Percentiles rank a stretch among this genome's conserved stretches.
phyloP scores from a whole-genome alignment of 1,140 invertebrate species.

The Drosophila ercepeae region DNA sequence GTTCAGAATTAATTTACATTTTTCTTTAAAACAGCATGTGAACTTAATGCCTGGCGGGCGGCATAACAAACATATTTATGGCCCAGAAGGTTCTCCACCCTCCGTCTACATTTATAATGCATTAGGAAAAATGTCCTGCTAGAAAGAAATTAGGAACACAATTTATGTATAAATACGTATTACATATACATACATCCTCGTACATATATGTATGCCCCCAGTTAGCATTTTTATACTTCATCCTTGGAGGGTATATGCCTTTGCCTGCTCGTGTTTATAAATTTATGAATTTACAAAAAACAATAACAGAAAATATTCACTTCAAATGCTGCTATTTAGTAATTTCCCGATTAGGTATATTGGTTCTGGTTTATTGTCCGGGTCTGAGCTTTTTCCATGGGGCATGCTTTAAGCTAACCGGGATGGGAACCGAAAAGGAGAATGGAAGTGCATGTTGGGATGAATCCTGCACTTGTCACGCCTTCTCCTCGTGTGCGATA shows the following conservation, averaged over 20 bases:
- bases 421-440: background rate
- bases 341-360: background rate
- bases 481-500: conserved; percentile 41
- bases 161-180: background rate
- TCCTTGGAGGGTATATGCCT: background rate
- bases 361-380: background rate
- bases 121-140: background rate
- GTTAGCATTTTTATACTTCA: background rate
- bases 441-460: conserved; percentile 50
- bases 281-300: background rate
- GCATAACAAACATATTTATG: background rate
- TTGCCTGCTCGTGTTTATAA: background rate
- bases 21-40: background rate
- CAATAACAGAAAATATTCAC: background rate
- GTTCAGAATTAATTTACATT: background rate
- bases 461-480: conserved; percentile 75
- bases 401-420: background rate
- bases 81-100: background rate
- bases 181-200: background rate
- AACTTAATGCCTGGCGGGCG: background rate
- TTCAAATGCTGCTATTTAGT: background rate
- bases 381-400: conserved; percentile 38
- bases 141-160: background rate
- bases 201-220: too few relatives aligned
- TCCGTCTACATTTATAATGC: background rate